Percentiles rank a stretch among this genome's conserved stretches.
phyloP scores from a whole-genome alignment of 2,113 vertebrate genomes.

The Vimba vimba region DNA sequence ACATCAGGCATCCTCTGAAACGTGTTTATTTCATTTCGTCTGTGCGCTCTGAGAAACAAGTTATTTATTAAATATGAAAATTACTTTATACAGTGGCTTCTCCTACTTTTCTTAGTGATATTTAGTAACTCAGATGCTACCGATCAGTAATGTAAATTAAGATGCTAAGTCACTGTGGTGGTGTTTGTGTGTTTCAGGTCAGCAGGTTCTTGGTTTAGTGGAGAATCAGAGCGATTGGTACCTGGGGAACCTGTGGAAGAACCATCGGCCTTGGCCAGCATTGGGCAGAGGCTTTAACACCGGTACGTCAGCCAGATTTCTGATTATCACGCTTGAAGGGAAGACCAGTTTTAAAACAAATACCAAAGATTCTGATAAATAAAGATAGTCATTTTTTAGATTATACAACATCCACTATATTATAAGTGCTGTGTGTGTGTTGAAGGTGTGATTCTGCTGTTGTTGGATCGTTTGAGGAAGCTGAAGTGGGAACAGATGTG shows the following conservation, averaged over 20 bases:
- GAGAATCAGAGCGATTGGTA: slow-evolving; percentile 99
- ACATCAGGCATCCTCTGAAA: too few species aligned
- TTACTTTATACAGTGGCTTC: too few species aligned
- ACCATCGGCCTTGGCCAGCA: slow-evolving; percentile 96
- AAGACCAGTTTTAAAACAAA: neutral
- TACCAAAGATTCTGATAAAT: neutral
- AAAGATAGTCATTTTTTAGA: too few species aligned
- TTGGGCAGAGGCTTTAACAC: slow-evolving; percentile 97
- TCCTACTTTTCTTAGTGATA: too few species aligned
- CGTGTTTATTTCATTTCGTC: too few species aligned
- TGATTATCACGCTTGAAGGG: neutral
- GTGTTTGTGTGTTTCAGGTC: slow-evolving; percentile 76
- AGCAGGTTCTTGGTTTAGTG: slow-evolving; percentile 95
- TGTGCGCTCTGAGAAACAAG: too few species aligned
- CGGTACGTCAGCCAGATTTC: slow-evolving; percentile 71
- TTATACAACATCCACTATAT: neutral
- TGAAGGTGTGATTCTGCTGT: slow-evolving; percentile 93
- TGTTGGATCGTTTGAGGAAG: slow-evolving; percentile 92
- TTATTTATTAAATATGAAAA: too few species aligned
- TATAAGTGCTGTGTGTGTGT: neutral
- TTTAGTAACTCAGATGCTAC: neutral
- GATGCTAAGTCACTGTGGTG: neutral
- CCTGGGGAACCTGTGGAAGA: slow-evolving; percentile 98
- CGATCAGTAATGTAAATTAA: neutral
- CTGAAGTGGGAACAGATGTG: slow-evolving; percentile 99